Evolutionary conservation across 2,113 vertebrate genomes (phyloP).

Genomic region (Dromaius novaehollandiae): DNA sequence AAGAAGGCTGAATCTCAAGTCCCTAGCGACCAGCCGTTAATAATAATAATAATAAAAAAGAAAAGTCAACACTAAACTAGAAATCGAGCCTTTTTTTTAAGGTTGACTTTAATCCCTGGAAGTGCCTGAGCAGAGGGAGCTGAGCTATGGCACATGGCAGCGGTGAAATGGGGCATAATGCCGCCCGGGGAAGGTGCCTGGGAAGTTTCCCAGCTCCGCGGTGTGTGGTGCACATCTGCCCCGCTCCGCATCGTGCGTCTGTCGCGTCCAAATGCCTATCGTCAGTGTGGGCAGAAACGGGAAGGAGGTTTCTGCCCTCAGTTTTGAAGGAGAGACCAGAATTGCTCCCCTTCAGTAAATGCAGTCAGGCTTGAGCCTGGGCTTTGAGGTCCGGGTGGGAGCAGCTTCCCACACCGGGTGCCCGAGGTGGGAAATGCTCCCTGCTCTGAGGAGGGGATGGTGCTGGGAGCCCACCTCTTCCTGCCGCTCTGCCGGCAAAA

Average conservation of each 20-base stretch:
- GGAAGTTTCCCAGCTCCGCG: not conserved
- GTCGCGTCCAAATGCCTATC: not conserved
- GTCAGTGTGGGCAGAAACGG: rapidly evolving
- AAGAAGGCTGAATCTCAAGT: not conserved
- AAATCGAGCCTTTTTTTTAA: not conserved
- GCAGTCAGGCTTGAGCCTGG: no score
- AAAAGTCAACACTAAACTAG: not conserved
- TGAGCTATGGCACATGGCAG: not conserved
- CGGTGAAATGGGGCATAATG: rapidly evolving
- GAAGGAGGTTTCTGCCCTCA: not conserved
- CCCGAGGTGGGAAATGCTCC: no score
- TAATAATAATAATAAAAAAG: not conserved
- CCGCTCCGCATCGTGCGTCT: not conserved
- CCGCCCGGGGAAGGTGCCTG: not conserved
- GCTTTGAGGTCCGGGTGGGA: no score
- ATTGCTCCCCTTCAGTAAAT: not conserved
- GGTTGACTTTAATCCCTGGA: not conserved
- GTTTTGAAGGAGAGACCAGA: not conserved
- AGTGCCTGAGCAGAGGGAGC: rapidly evolving
- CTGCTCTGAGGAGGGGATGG: no score
- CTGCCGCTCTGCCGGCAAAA: no score
- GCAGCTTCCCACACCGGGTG: no score
- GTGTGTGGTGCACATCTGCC: no score
- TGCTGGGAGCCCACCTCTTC: no score
- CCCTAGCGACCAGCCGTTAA: not conserved